These are phyloP conservation scores for Hippocampus zosterae DNA, from an alignment of 2,113 vertebrate genomes.

Conservation along the genomic window DNA sequence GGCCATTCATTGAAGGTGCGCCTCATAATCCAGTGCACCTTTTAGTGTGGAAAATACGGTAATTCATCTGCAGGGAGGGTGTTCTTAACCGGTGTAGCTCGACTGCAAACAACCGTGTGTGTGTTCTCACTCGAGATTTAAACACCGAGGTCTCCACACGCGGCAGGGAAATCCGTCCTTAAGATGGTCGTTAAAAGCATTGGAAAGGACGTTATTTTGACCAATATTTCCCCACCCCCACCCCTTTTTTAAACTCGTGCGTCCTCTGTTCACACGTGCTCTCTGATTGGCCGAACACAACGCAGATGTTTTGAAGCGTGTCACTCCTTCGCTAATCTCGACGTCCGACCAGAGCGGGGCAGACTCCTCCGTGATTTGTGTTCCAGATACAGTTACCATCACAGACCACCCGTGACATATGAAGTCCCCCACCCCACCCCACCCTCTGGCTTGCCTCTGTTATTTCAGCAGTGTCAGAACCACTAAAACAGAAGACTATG, in stretches of 20 bases:
- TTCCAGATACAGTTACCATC: slow-evolving; percentile 58
- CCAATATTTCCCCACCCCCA: slow-evolving; percentile 23
- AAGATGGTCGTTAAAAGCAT: slow-evolving; percentile 13
- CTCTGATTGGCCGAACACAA: slow-evolving; percentile 38
- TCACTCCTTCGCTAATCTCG: not conserved
- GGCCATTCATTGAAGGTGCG: no score
- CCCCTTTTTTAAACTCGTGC: slow-evolving; percentile 8
- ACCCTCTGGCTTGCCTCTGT: slow-evolving; percentile 20
- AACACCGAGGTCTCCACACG: slow-evolving; percentile 42
- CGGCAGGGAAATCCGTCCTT: slow-evolving; percentile 30
- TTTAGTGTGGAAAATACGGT: no score
- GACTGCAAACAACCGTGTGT: slow-evolving; percentile 61
- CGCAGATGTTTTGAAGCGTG: not conserved
- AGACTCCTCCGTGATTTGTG: slow-evolving; percentile 32
- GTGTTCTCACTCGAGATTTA: slow-evolving; percentile 62
- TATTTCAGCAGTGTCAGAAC: slow-evolving; percentile 32
- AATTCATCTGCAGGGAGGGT: slow-evolving; percentile 43
- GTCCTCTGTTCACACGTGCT: slow-evolving; percentile 29
- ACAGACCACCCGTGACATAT: slow-evolving; percentile 61
- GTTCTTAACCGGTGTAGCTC: slow-evolving; percentile 52
- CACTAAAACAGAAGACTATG: slow-evolving; percentile 1
- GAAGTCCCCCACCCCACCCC: slow-evolving; percentile 12
- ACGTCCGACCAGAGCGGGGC: slow-evolving; percentile 16
- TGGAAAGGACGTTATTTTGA: slow-evolving; percentile 43
- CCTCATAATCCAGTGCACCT: no score